A percentile compares a stretch with the other conserved stretches of the same genome.
Conservation (phyloP, 2,888 invertebrate genomes). For the Phragmatobia fuliginosa region DNA sequence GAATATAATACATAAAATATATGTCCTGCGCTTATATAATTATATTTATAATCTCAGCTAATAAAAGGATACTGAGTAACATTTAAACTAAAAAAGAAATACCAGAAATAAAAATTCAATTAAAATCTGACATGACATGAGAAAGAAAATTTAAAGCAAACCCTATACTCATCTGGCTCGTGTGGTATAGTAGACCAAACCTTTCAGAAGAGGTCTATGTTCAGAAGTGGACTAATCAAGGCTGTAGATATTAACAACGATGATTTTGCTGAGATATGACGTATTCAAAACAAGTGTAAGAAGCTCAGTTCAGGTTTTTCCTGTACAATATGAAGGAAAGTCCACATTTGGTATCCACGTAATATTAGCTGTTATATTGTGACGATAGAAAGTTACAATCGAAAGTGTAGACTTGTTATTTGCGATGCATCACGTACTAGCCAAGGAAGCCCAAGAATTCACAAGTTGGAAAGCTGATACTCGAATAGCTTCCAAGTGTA, state of each 20-base stretch:
- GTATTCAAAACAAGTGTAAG: background rate
- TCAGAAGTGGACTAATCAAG: too few relatives aligned
- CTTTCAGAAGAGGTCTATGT: too few relatives aligned
- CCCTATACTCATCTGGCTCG: too few relatives aligned
- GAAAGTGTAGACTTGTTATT: conserved; percentile 68
- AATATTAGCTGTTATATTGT: conserved; percentile 62
- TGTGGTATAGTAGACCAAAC: too few relatives aligned
- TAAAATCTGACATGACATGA: too few relatives aligned
- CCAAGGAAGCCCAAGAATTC: conserved; percentile 56
- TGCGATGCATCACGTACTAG: conserved; percentile 55
- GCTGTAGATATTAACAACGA: background rate
- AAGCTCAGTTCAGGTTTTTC: conserved; percentile 6
- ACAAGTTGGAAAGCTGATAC: conserved; percentile 45
- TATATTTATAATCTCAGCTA: too few relatives aligned
- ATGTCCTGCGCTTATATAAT: too few relatives aligned
- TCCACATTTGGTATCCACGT: conserved; percentile 52
- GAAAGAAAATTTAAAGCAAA: too few relatives aligned
- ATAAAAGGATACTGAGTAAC: too few relatives aligned
- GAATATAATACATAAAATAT: too few relatives aligned
- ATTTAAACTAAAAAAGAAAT: too few relatives aligned
- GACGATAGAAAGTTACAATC: conserved; percentile 67
- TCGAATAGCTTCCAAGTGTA: conserved; percentile 12
- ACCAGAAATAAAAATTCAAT: too few relatives aligned
- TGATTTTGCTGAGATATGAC: background rate
- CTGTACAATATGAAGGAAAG: conserved; percentile 15